phyloP scores from a whole-genome alignment of 2,113 vertebrate species.

The Neolamprologus sp. region DNA sequence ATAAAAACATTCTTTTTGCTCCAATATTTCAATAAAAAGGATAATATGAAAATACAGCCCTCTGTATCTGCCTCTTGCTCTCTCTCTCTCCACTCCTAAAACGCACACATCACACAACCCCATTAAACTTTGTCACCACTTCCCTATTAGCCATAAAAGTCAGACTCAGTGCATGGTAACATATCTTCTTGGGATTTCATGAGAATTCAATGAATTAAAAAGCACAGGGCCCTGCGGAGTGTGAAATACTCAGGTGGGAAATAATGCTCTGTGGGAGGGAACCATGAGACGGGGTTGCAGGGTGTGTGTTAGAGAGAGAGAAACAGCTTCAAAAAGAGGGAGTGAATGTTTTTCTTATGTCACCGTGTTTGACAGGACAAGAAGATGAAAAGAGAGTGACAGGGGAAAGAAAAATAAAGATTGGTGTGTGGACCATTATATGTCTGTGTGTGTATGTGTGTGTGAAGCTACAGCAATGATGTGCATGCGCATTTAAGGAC shows the following conservation, averaged over 20 bases:
- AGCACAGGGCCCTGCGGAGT: slow-evolving; percentile 17
- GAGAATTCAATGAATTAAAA: slow-evolving; percentile 30
- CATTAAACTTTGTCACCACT: slow-evolving; percentile 3
- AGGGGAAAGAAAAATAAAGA: neutral
- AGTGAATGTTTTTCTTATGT: neutral
- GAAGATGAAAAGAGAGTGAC: neutral
- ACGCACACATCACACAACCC: neutral
- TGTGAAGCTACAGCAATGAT: neutral
- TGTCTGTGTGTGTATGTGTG: neutral
- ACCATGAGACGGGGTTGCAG: neutral
- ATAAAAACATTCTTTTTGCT: neutral
- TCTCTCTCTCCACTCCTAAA: neutral
- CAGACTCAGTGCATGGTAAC: neutral
- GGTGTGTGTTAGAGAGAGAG: neutral
- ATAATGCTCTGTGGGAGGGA: neutral
- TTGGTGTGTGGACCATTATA: neutral
- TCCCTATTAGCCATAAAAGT: slow-evolving; percentile 21
- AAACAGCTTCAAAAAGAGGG: neutral
- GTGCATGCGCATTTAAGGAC: neutral
- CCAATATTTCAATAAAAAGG: neutral
- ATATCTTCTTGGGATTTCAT: slow-evolving; percentile 21
- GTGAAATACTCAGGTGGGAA: slow-evolving; percentile 47
- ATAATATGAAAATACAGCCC: neutral
- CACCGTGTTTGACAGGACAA: neutral
- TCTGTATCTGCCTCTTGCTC: neutral